These are phyloP conservation scores for Myrmecobius fasciatus DNA, from an alignment of 2,113 vertebrate species.

Conservation along the genomic window DNA sequence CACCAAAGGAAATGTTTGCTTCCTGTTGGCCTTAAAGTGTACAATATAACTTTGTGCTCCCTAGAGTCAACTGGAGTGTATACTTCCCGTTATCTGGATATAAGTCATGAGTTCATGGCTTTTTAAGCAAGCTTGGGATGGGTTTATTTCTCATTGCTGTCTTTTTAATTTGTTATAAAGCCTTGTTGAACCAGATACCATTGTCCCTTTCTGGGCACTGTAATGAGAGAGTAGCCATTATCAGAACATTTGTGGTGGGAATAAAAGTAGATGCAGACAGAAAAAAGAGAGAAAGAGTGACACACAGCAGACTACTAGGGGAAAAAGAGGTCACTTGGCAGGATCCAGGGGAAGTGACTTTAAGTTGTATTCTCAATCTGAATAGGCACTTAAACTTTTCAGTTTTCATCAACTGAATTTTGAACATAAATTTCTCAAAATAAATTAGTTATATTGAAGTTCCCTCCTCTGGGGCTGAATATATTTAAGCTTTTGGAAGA, in stretches of 20 bases:
- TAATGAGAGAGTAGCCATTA: not conserved
- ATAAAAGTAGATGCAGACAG: not conserved
- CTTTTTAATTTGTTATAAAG: not conserved
- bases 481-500: not conserved
- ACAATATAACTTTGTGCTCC: not conserved
- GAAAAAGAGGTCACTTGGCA: not conserved
- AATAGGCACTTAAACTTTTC: not conserved
- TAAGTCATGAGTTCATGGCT: not conserved
- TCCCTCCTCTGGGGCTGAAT: not conserved
- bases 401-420: not conserved
- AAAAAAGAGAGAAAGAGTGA: not conserved
- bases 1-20: not conserved
- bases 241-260: not conserved
- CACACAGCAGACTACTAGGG: not conserved
- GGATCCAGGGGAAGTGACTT: not conserved
- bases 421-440: not conserved
- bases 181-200: not conserved
- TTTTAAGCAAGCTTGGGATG: not conserved
- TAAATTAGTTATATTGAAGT: not conserved
- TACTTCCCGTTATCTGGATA: not conserved
- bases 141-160: not conserved
- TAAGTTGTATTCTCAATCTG: not conserved
- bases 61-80: not conserved
- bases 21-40: not conserved
- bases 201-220: not conserved